Conservation (phyloP, 2,888 invertebrate genomes). For the Noctua janthina region DNA sequence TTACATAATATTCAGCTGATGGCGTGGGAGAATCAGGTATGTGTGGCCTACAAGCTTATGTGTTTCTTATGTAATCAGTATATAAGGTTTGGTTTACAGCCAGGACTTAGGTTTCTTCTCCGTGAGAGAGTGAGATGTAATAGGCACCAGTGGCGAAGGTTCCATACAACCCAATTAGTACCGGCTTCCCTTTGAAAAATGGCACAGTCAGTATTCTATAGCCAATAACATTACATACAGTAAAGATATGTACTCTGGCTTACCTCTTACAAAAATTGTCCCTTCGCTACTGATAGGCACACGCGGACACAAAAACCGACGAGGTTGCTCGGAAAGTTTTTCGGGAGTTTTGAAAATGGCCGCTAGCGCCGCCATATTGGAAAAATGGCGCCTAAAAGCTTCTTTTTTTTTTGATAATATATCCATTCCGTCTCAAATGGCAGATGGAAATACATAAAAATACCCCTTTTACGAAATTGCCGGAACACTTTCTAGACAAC, state of each 20-base stretch:
- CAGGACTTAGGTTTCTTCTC: too few species aligned
- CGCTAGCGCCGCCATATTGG: not conserved
- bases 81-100: not conserved
- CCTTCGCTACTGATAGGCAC: not conserved
- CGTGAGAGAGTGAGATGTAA: not conserved
- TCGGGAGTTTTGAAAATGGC: too few species aligned
- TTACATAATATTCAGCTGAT: conserved; percentile 90
- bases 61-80: not conserved
- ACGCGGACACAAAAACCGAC: not conserved
- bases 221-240: too few species aligned
- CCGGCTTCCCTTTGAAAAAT: too few species aligned
- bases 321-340: too few species aligned
- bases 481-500: too few species aligned
- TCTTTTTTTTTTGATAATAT: not conserved
- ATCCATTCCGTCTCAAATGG: not conserved
- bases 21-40: conserved; percentile 90
- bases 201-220: too few species aligned
- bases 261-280: too few species aligned
- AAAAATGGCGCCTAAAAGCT: not conserved
- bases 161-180: too few species aligned
- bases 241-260: too few species aligned
- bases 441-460: too few species aligned
- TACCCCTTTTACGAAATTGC: too few species aligned
- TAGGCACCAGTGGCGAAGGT: not conserved
- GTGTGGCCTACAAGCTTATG: not conserved